Base-by-base conservation (phyloP, 1,140 invertebrate genomes). In the Meloidogyne floridensis region DNA sequence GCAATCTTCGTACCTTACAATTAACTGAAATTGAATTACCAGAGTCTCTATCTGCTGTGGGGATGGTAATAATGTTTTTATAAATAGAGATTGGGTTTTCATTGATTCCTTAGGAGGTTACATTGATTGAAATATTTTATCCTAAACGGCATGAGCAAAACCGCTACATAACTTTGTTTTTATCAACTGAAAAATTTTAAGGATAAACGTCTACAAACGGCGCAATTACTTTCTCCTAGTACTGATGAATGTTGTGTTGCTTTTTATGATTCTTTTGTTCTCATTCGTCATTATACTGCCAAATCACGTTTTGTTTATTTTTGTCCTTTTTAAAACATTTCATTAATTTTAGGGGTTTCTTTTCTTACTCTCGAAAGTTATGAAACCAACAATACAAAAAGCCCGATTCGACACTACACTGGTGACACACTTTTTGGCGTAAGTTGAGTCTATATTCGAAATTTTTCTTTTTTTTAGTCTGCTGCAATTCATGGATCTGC, bases 191-290 rank as follows among this genome's bases (percentile, higher is more conserved):
- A 59, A 59, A 13, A 51, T 32, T 18, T 8, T 78, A 42, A 79
- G 77, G 77, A 79, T 11, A 79, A 32, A 71, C 77, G 77, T 15
- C 65, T 79, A 51, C 72, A 69, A 10, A 20, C 51, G 7, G 54
- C 53, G 10, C 43, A 54, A 54, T 71, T 79, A 51, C 72, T 79
- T 15, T 69, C 72, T 20, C 77, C 77, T 43, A 71, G 65, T 10
- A 72, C 11, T 51, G 77, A 79, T 20, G 77, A 79, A 43, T 79
- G 77, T 79, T 69, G 65, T 72, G 43, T 79, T 69, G 77, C 65
- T 20, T 71, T 79, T 72, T 69, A 69, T 51, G 77, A 79, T 47
- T 43, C 77, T 20, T 79, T 79, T 71, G 11, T 79, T 69, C 59
- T 79, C 9, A 72, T 79, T 51, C 77, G 77, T 53, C 77, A 79